phyloP scores from a whole-genome alignment of 2,888 invertebrate genomes.

The Autographa pulchrina region DNA sequence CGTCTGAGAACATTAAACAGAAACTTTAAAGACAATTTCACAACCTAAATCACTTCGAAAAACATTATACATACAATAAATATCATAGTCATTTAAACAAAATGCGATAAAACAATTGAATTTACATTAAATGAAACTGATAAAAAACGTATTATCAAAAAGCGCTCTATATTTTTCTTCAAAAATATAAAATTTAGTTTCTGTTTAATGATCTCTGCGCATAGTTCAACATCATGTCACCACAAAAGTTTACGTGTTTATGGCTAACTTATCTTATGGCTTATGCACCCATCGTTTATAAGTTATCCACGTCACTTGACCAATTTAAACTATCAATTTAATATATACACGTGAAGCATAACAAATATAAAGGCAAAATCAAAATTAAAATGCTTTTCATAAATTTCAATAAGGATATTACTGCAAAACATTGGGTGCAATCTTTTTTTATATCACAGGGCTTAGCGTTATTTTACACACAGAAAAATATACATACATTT shows the following conservation, averaged over 20 bases:
- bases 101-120: neutral
- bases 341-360: constrained; percentile 54
- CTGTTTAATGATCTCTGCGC: constrained; percentile 26
- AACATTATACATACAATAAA: neutral
- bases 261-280: constrained; percentile 80
- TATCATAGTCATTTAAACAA: neutral
- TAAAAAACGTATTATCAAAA: too few species aligned
- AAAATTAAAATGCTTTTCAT: constrained; percentile 29
- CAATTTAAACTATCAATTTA: constrained; percentile 45
- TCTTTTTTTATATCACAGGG: constrained; percentile 76
- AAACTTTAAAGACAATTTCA: neutral
- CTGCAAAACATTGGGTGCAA: constrained; percentile 74
- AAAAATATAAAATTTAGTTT: constrained; percentile 7
- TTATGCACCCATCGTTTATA: constrained; percentile 73
- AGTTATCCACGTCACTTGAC: constrained; percentile 60
- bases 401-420: constrained; percentile 52
- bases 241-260: constrained; percentile 65
- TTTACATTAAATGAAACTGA: neutral
- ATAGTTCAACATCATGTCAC: constrained; percentile 62
- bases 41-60: neutral
- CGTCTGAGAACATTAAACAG: constrained; percentile 19
- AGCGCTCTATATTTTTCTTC: too few species aligned
- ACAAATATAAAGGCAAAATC: constrained; percentile 42
- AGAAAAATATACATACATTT: constrained; percentile 72
- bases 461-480: constrained; percentile 75